These are phyloP conservation scores for Maconellicoccus hirsutus DNA, from an alignment of 1,140 invertebrate species.

Conservation along the genomic window DNA sequence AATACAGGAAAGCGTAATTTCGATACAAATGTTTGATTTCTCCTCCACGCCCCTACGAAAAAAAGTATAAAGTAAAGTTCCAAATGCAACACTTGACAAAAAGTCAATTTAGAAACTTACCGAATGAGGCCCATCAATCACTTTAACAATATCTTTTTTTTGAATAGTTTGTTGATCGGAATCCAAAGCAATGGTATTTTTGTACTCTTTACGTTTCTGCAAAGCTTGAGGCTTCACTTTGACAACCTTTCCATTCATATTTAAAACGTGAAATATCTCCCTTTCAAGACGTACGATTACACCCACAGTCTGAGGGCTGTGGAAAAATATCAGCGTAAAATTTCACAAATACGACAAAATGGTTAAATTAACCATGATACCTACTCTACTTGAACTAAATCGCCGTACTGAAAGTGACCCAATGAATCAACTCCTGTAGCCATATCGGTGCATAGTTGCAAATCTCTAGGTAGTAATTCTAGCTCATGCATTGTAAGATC, in stretches of 20 bases:
- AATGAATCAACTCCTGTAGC: constrained; percentile 94
- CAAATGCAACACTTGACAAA: neutral
- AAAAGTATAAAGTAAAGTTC: constrained; percentile 22
- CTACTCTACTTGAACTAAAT: constrained; percentile 86
- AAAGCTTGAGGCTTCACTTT: constrained; percentile 84
- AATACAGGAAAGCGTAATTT: constrained; percentile 87
- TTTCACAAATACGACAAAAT: too few species aligned
- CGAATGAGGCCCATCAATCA: constrained; percentile 89
- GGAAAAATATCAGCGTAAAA: constrained; percentile 26
- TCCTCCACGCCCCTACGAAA: constrained; percentile 68
- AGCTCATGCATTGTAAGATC: constrained; percentile 96
- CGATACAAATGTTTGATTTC: constrained; percentile 94
- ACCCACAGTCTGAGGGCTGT: constrained; percentile 81
- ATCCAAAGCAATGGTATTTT: constrained; percentile 81
- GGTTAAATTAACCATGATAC: constrained; percentile 30
- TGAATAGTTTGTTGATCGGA: constrained; percentile 87
- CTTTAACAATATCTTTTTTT: constrained; percentile 89
- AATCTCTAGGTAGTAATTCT: constrained; percentile 73
- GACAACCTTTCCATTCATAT: constrained; percentile 82
- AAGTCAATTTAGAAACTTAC: constrained; percentile 37
- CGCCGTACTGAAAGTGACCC: constrained; percentile 96
- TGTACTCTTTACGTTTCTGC: constrained; percentile 75
- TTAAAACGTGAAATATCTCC: constrained; percentile 90
- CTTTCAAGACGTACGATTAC: constrained; percentile 91
- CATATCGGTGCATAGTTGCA: constrained; percentile 92